These are phyloP conservation scores for Onychomys leucogaster DNA, from an alignment of 2,797 vertebrate species.

Conservation along the genomic window DNA sequence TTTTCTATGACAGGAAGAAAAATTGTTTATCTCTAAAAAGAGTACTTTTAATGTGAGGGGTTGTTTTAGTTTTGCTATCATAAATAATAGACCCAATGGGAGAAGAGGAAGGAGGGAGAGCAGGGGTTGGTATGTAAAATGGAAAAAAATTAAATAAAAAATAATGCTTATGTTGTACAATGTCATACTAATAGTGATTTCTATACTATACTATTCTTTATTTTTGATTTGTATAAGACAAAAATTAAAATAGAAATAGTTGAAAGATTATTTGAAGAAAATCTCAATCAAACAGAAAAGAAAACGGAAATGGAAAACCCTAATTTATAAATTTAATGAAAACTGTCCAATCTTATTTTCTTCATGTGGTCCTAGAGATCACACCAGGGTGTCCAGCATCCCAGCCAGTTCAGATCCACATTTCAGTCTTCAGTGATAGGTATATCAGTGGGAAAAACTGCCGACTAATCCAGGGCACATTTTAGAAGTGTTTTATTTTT, in stretches of 20 bases:
- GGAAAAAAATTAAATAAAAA: neutral
- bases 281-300: neutral
- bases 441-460: neutral
- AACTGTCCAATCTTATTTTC: neutral
- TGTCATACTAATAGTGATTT: constrained; percentile 29
- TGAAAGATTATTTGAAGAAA: neutral
- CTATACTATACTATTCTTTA: neutral
- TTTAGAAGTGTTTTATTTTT: neutral
- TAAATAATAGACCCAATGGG: neutral
- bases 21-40: constrained; percentile 24
- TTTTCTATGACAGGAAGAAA: neutral
- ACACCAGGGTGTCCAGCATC: neutral
- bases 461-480: neutral
- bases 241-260: neutral
- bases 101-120: too few relatives aligned
- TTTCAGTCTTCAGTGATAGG: neutral
- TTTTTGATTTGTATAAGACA: neutral
- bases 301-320: neutral
- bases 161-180: neutral
- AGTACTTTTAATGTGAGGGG: neutral
- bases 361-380: neutral
- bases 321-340: neutral
- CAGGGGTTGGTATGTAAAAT: too few relatives aligned
- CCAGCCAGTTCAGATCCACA: neutral
- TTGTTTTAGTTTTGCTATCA: neutral